Evolutionary conservation across 2,113 vertebrate species (phyloP).

Genomic region (Halichoerus grypus): DNA sequence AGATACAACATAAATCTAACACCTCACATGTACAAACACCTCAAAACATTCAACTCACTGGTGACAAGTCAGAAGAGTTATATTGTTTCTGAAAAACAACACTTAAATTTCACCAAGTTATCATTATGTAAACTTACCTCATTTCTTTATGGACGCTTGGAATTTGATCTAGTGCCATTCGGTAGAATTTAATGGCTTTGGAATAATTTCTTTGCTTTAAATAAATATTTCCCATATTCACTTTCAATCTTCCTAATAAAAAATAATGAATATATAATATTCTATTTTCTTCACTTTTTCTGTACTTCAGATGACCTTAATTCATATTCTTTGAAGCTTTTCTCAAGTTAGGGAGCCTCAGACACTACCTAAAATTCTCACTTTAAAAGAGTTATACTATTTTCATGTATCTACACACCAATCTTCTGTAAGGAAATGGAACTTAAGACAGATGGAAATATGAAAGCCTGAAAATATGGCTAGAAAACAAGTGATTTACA

Average conservation of each 20-base stretch:
- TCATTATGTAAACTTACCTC: constrained; percentile 86
- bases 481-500: not conserved
- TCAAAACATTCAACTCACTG: not conserved
- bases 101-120: not conserved
- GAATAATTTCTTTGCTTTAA: constrained; percentile 97
- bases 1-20: not conserved
- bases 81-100: not conserved
- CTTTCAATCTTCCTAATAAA: constrained; percentile 93
- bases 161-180: constrained; percentile 98
- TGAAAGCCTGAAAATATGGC: constrained; percentile 5
- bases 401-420: not conserved
- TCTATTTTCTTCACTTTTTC: constrained; percentile 53
- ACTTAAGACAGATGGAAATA: not conserved
- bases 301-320: constrained; percentile 54
- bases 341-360: constrained; percentile 53
- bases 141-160: constrained; percentile 94
- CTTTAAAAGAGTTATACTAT: not conserved
- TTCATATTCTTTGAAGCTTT: constrained; percentile 42
- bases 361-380: constrained; percentile 14
- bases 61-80: not conserved
- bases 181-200: constrained; percentile 98
- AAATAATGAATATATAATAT: constrained; percentile 52
- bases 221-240: constrained; percentile 99
- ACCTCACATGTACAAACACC: not conserved
- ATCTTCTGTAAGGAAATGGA: not conserved